Evolutionary conservation across 1,140 invertebrate species (phyloP), one percentile per base, ranked within the genome.

Genomic region (Aleiodes sp.): DNA sequence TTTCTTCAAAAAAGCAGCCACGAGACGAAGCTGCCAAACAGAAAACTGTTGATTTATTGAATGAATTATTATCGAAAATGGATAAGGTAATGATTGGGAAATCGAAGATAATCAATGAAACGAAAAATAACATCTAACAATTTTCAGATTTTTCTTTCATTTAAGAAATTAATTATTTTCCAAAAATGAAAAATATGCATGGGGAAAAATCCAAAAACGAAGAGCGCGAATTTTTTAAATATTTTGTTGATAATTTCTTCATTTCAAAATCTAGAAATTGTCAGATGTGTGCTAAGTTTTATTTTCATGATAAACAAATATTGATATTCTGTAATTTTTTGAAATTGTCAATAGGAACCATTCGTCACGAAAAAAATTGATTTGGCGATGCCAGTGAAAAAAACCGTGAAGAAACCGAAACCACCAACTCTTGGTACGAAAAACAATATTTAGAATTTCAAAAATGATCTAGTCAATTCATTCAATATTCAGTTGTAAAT

Each of bases 11-110:
- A 65, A 43, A 46, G 41, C 2, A 68, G n/a, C n/a, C n/a, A 65
- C 57, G 39, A 65, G 46, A 37, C 62, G 39, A 59, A 70, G 16
- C 29, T 59, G 9, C 29, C 19, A 65, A 37, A 39, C 65, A 41
- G 65, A 60, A 41, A 59, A 64, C 67, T 26, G 16, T 63, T 64
- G 46, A 73, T 24, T 66, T 64, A 41, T 64, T 80, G 10, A 76
- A 73, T 26, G 41, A 9, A 35, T 65, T 78, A 60, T 63, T 77
- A 6, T 0, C 70, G 4, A 62, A 60, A 56, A 73, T 79, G 67
- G 62, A 35, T 21, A 35, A 43, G 52, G 73, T 74, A 75, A 64
- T 69, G 4, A 65, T 56, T 65, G 37, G 64, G 52, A n/a, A n/a
- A n/a, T n/a, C n/a, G n/a, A n/a, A n/a, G n/a, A n/a, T n/a, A n/a